Base-by-base conservation (phyloP, 2,888 invertebrate genomes). In the Cheilosia pagana region DNA sequence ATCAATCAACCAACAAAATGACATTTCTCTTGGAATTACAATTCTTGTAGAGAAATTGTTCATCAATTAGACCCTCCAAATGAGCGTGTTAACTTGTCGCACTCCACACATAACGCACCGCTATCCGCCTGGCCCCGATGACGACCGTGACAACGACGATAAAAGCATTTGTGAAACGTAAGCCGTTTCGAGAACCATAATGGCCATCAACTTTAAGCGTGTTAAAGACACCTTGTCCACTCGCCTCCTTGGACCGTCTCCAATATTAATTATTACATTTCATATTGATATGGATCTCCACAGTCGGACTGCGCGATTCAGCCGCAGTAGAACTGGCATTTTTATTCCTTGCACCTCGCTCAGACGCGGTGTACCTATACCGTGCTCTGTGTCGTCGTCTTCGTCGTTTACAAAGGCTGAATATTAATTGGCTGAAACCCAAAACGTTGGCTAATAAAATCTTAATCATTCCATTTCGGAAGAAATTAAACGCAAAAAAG, bases 401-500 rank as follows among this genome's bases (percentile, higher is more conserved):
- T 74, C 83, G 70, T 79, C 70, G 70, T 68, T 74, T 74, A 85
- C 85, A 85, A 85, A 85, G 85, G 60, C 45, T 81, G 86, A 86
- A 86, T 86, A 86, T 86, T 86, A 86, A 86, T 86, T 86, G 86
- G 86, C 81, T 81, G 86, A 86, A 86, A 86, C 86, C 72, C 76
- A 86, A 86, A 86, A 81, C 86, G 86, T 75, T 81, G 81, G 86
- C 81, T 86, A 86, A 86, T 86, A 86, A 86, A 86, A 86, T 86
- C 86, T 86, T 86, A 86, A 86, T 81, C 86, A 86, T 86, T 86
- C 76, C 81, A 81, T 86, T 86, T 86, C 86, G 86, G 77, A 72
- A 62, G 86, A 86, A 86, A 86, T 86, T 86, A 81, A 86, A 81
- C 52, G 85, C 79, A 63, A 76, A 86, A 79, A 77, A 53, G 21